A percentile compares a stretch with the other conserved stretches of the same genome.
Conservation (phyloP, 2,888 invertebrate genomes). For the Myathropa florea region DNA sequence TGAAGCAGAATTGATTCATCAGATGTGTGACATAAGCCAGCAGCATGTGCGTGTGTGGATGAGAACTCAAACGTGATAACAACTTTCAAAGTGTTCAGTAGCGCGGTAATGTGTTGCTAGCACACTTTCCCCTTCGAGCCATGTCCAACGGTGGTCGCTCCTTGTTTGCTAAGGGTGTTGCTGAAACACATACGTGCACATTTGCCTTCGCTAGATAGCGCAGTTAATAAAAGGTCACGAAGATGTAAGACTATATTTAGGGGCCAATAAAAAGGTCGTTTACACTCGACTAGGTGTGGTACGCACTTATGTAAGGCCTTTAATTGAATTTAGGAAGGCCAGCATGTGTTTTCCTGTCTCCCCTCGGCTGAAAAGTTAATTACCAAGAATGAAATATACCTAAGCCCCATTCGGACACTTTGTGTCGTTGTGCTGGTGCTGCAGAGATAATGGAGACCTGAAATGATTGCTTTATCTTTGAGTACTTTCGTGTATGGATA, state of each 20-base stretch:
- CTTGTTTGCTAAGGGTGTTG: constrained; percentile 19
- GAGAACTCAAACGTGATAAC: constrained; percentile 15
- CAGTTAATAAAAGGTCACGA: constrained; percentile 12
- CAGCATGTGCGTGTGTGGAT: background rate
- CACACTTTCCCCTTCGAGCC: background rate
- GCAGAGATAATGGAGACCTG: background rate
- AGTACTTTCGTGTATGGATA: background rate
- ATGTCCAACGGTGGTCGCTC: background rate
- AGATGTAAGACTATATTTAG: constrained; percentile 21
- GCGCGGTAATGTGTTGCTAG: background rate
- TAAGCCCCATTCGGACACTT: background rate
- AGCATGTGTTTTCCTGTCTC: background rate
- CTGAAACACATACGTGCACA: background rate
- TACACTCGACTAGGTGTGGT: background rate
- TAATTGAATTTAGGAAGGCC: background rate
- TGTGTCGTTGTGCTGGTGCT: background rate
- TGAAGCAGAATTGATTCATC: constrained; percentile 21
- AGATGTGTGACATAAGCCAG: constrained; percentile 28
- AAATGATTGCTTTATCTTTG: background rate
- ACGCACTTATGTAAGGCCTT: background rate
- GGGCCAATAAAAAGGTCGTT: constrained; percentile 27
- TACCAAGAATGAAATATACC: background rate
- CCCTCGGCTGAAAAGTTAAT: background rate
- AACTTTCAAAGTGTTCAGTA: constrained; percentile 9
- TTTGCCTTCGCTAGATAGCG: background rate